Conservation (phyloP, 2,113 vertebrate species). For the Phyllostomus discolor region DNA sequence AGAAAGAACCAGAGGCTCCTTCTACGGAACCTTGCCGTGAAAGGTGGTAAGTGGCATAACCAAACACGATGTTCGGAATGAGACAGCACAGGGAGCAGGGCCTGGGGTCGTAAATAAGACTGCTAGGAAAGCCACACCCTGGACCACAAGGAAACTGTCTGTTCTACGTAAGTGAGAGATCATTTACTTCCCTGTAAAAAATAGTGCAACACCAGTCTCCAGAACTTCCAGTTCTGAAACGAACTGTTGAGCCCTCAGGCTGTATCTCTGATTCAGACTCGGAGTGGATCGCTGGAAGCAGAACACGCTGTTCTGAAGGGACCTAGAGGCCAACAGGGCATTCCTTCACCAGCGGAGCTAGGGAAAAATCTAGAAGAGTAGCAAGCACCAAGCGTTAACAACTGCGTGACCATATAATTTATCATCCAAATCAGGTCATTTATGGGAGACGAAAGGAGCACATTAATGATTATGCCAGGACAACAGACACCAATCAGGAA, state of each 20-base stretch:
- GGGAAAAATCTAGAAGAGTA: background rate
- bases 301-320: background rate
- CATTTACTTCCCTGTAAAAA: conserved; percentile 9
- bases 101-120: background rate
- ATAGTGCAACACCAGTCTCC: background rate
- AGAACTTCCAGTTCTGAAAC: background rate
- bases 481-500: background rate
- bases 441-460: background rate
- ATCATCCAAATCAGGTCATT: background rate
- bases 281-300: background rate
- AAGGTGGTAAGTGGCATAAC: background rate
- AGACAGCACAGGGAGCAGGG: background rate
- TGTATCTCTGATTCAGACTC: background rate
- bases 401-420: background rate
- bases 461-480: background rate
- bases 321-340: background rate
- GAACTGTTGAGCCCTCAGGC: background rate
- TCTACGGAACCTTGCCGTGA: background rate
- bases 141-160: background rate
- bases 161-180: background rate
- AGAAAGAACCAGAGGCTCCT: background rate
- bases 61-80: background rate
- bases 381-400: background rate
- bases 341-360: background rate
- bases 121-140: background rate